phyloP scores from a whole-genome alignment of 2,888 invertebrate species.

The Entomobrya multifasciata region DNA sequence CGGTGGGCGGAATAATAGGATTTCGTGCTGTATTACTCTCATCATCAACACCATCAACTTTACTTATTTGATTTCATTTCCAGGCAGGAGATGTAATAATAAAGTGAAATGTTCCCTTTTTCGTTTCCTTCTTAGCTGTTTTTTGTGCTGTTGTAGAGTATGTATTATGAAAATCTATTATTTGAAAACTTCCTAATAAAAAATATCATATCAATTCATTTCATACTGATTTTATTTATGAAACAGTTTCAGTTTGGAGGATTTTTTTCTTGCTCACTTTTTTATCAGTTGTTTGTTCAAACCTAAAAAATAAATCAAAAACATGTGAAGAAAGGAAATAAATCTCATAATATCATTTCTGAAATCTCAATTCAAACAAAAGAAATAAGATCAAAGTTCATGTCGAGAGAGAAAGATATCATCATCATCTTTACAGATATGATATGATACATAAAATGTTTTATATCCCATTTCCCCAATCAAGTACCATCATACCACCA shows the following conservation, averaged over 20 bases:
- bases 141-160: neutral
- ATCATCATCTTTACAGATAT: neutral
- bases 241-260: no score
- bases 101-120: neutral
- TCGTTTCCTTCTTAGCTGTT: neutral
- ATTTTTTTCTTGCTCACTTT: no score
- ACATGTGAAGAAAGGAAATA: no score
- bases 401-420: neutral
- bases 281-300: neutral
- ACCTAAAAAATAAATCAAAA: slow-evolving; percentile 48
- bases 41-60: slow-evolving; percentile 7
- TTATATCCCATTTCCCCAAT: no score
- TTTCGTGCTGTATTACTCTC: neutral
- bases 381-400: slow-evolving; percentile 58
- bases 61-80: neutral
- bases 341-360: slow-evolving; percentile 34
- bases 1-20: slow-evolving; percentile 45
- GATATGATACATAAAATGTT: slow-evolving; percentile 12
- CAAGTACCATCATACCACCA: no score
- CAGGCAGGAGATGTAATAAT: neutral
- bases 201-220: neutral
- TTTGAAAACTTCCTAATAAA: neutral
- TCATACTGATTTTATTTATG: no score
- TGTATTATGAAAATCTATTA: neutral
- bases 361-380: neutral